Base-by-base conservation (phyloP, 1,140 invertebrate species). In the Rhyzopertha dominica region DNA sequence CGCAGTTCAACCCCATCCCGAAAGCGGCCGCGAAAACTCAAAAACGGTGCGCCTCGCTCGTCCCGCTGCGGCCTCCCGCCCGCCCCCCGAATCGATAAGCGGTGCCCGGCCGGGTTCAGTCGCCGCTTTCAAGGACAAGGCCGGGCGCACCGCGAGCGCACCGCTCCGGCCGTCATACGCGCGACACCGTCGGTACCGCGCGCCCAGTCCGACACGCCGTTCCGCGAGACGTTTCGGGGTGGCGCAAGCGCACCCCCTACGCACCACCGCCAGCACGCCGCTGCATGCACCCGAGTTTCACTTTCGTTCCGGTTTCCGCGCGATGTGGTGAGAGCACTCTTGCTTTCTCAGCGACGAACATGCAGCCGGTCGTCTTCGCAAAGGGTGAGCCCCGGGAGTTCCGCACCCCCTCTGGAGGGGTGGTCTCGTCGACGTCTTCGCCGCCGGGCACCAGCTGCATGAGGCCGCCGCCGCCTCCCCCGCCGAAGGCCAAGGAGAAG, bases 391-490 rank as follows among this genome's bases (percentile, higher is more conserved):
- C 47, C 5, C 59, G 55, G 42, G 62, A 66, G 32, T 66, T 65
- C 40, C 53, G 56, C 14, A 53, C 62, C 29, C 57, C 62, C 8
- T 49, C 56, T 5, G 58, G 54, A 13, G 51, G 55, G 17, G 47
- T 65, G 20, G 59, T 59, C 3, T 64, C 63, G 26, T 39, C 43
- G 18, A 56, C 58, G 7, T 43, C 58, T 14, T 39, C 59, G 12
- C 24, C 47, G 9, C 19, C 41, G 2, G 19, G 34, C 18, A 29
- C 70, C 23, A 69, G 70, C 46, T 72, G 72, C 59, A 72, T 74
- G 65, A 62, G 71, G 25, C 74, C 74, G 23, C 74, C 74, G 16
- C 74, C 74, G 1, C 75, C 75, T 16, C 74, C 74, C 4, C 74
- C 74, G 23, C 74, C 73, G 24, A 68, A 67, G 31, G 73, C 71